phyloP scores from a whole-genome alignment of 2,113 vertebrate species.

The Poicephalus gulielmi region DNA sequence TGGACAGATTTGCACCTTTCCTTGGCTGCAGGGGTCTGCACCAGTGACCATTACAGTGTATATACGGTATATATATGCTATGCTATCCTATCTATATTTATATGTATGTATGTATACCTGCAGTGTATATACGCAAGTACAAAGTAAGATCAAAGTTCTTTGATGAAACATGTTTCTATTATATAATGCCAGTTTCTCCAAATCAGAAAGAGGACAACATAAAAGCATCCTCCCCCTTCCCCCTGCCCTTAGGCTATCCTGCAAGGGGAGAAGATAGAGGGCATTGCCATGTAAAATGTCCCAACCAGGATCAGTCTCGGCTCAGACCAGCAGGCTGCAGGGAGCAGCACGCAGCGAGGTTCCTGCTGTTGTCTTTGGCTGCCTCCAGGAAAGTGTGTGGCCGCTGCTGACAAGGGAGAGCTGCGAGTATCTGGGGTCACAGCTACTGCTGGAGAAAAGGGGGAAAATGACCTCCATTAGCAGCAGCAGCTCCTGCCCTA shows the following conservation, averaged over 20 bases:
- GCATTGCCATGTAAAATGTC: not conserved
- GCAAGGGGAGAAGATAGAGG: not conserved
- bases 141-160: not conserved
- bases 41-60: not conserved
- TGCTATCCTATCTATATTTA: not conserved
- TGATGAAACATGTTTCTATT: accelerated
- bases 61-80: not conserved
- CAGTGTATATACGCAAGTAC: not conserved
- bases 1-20: not conserved
- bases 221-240: not conserved
- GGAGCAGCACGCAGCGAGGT: not conserved
- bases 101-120: not conserved
- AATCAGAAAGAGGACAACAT: not conserved
- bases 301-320: accelerated
- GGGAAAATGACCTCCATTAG: not conserved
- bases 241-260: not conserved
- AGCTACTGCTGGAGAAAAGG: not conserved
- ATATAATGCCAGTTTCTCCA: not conserved
- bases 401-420: not conserved
- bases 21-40: not conserved
- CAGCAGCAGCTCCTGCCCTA: not conserved
- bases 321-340: not conserved
- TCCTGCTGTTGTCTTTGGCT: not conserved
- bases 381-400: not conserved
- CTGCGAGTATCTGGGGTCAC: not conserved